Evolutionary conservation across 2,113 vertebrate genomes (phyloP), one percentile per base, ranked within the genome.

Genomic region (Excalfactoria chinensis): DNA sequence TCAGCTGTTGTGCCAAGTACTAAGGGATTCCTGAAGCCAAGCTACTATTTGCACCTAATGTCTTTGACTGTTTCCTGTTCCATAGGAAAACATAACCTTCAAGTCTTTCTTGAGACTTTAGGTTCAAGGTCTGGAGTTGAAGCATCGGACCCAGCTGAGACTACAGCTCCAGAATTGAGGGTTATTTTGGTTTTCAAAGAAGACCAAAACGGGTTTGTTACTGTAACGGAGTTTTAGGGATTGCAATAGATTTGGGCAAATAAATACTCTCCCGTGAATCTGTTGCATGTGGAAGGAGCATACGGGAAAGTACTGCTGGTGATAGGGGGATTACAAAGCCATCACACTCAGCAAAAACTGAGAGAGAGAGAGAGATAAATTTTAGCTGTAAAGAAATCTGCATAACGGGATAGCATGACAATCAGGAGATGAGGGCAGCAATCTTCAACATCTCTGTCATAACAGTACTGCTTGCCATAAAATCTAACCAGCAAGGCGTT

Each of bases 401-500:
- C 11, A 0, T 89, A 75, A 46, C 44, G 43, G 63, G 30, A 26
- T 60, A 71, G 16, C 58, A 6, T 68, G 53, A 59, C 41, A 85
- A 2, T 0, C 80, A 48, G 43, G 89, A 94, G 68, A 66, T 84
- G 40, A 83, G 60, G 40, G 56, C 74, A 89, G 60, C 40, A 44
- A 23, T 46, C 51, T 85, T 70, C 78, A 85, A 30, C 21, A 30
- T 94, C 51, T 75, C 78, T 77, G 59, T 87, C 63, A 35, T 9
- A 80, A 49, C 75, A 64, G 1, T 73, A 60, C 60, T 83, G 41
- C 56, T 76, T 70, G 79, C 60, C 68, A 58, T 78, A 78, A 93
- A 94, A 93, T 88, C 48, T 71, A 74, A 88, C 60, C 62, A 92
- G 64, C 64, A 84, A 71, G 51, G 82, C 72, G 70, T 9, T 89